Evolutionary conservation across 2,888 invertebrate genomes (phyloP).

Genomic region (Platycnemis pennipes): DNA sequence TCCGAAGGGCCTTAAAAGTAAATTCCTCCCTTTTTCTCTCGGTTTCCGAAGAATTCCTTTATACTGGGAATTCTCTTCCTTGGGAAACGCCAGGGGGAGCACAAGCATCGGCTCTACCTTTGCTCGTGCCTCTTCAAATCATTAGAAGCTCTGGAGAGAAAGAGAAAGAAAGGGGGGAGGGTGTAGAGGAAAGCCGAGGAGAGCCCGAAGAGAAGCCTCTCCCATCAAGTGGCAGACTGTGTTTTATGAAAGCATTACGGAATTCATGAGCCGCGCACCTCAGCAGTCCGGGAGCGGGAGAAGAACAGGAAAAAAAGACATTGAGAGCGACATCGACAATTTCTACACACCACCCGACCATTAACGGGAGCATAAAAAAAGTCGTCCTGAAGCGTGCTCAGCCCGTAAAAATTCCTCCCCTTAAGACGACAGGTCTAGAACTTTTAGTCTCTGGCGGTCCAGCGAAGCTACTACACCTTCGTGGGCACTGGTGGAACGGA

Average conservation of each 20-base stretch:
- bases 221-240: background rate
- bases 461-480: too few species aligned
- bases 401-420: too few species aligned
- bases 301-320: background rate
- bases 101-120: background rate
- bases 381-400: background rate
- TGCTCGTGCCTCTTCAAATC: background rate
- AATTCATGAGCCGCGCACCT: background rate
- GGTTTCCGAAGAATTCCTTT: background rate
- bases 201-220: background rate
- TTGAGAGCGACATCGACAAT: background rate
- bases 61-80: background rate
- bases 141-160: background rate
- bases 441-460: too few species aligned
- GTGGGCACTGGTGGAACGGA: too few species aligned
- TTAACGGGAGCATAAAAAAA: background rate
- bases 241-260: background rate
- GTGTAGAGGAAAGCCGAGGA: too few species aligned
- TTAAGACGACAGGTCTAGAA: too few species aligned
- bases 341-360: background rate
- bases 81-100: background rate
- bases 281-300: background rate
- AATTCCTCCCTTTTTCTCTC: background rate
- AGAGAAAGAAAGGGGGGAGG: too few species aligned
- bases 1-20: background rate